Conservation (phyloP, 2,888 invertebrate genomes). For the Leptothorax acervorum region DNA sequence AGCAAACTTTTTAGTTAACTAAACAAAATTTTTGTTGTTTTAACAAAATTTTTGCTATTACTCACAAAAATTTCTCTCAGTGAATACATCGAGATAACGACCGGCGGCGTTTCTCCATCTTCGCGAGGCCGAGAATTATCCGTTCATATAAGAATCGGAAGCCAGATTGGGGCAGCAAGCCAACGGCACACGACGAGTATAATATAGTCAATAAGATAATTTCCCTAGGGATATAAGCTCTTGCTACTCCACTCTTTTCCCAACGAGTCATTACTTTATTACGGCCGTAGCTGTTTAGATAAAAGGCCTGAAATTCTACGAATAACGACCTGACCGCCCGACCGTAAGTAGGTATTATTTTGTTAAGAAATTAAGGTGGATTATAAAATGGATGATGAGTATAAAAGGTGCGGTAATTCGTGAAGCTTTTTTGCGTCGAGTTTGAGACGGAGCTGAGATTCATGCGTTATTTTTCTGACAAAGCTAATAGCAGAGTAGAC, state of each 20-base stretch:
- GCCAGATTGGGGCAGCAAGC: slow-evolving; percentile 43
- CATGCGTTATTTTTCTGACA: background rate
- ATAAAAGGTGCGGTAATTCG: background rate
- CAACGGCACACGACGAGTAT: background rate
- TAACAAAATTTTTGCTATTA: no score
- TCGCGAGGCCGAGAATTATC: slow-evolving; percentile 43
- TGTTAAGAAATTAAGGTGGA: background rate
- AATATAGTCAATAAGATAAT: slow-evolving; percentile 63
- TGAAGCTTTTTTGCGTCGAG: background rate
- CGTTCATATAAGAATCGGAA: slow-evolving; percentile 49
- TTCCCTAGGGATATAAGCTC: slow-evolving; percentile 63
- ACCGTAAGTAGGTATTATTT: background rate
- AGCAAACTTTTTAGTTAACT: no score
- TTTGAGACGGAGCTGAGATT: background rate
- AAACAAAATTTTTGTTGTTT: no score
- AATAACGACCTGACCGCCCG: background rate
- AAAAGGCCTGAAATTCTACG: slow-evolving; percentile 61
- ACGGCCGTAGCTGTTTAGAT: slow-evolving; percentile 55
- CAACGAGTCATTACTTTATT: slow-evolving; percentile 61
- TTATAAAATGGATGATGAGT: background rate
- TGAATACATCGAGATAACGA: slow-evolving; percentile 34
- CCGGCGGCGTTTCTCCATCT: background rate
- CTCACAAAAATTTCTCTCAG: no score
- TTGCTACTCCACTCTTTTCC: slow-evolving; percentile 44
- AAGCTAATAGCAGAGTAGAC: background rate